Base-by-base conservation (phyloP, 1,140 invertebrate species). In the Nixonia krombeini region DNA sequence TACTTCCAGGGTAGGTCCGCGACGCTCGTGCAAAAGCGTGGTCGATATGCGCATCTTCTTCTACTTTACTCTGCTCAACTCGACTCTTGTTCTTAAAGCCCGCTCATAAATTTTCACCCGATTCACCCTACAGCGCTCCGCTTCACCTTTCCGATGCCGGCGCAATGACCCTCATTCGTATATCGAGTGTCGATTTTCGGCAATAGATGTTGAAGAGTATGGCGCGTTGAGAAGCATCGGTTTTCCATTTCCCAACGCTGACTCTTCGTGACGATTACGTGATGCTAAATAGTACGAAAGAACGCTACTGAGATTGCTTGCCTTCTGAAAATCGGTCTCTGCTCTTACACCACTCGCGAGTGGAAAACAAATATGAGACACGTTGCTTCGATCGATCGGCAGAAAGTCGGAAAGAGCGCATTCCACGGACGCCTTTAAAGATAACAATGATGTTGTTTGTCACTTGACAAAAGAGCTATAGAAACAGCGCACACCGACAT, bases 251-350 rank as follows among this genome's bases (percentile, higher is more conserved):
- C n/a, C n/a, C n/a, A n/a, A n/a, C n/a, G n/a, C n/a, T n/a, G n/a
- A n/a, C n/a, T n/a, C n/a, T n/a, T n/a, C n/a, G n/a, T n/a, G n/a
- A n/a, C n/a, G n/a, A n/a, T 56, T 45, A 65, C 57, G 40, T 42
- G 49, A 58, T 37, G 52, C 57, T 58, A 65, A 65, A 65, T 28
- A 65, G 62, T 57, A 53, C 12, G 49, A 65, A n/a, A 65, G 47
- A 57, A 57, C 46, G 46, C 46, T 21, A 57, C 35, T 33, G 29
- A 28, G 45, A 21, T 8, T 4, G 40, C 18, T 26, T 15, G 15
- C 28, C 2, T 35, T 16, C 28, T 38, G 15, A 51, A 52, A 64
- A 46, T 56, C 56, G 51, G 28, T 28, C 41, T 42, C 12, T 47
- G 31, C 45, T 49, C 9, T 17, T 6, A 47, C 28, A 41, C n/a